These are phyloP conservation scores for Zoanthus sansibaricus DNA, from an alignment of 92 coral and sea anemone species.

Conservation along the genomic window DNA sequence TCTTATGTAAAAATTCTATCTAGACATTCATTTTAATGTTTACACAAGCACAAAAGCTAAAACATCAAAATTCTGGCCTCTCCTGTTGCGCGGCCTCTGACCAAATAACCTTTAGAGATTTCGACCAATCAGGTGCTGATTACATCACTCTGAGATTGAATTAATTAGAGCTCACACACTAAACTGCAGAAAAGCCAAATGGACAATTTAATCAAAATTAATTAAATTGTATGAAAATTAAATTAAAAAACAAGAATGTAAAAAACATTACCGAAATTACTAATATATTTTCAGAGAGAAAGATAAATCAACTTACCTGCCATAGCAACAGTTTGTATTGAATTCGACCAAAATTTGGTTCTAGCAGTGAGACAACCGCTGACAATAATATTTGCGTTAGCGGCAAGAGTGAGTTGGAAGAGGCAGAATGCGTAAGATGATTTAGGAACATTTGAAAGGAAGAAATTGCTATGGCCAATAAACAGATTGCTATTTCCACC, in stretches of 20 bases:
- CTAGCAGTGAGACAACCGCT: constrained; percentile 64
- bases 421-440: constrained; percentile 49
- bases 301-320: constrained; percentile 31
- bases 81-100: too few relatives aligned
- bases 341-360: constrained; percentile 52
- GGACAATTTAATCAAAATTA: too few relatives aligned
- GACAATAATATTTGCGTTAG: constrained; percentile 51
- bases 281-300: background rate
- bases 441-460: constrained; percentile 38
- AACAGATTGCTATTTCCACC: constrained; percentile 54
- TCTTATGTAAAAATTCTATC: too few relatives aligned
- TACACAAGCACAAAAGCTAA: too few relatives aligned
- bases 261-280: background rate
- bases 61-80: too few relatives aligned
- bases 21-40: too few relatives aligned
- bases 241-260: background rate
- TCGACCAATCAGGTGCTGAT: too few relatives aligned
- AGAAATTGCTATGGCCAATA: constrained; percentile 58
- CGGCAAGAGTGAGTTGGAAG: constrained; percentile 52
- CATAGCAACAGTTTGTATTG: constrained; percentile 48
- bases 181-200: too few relatives aligned
- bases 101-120: too few relatives aligned
- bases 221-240: too few relatives aligned
- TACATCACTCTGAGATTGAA: too few relatives aligned
- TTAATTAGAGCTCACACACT: too few relatives aligned